These are phyloP conservation scores for Staurois parvus DNA, from an alignment of 2,797 vertebrate species.

Conservation along the genomic window DNA sequence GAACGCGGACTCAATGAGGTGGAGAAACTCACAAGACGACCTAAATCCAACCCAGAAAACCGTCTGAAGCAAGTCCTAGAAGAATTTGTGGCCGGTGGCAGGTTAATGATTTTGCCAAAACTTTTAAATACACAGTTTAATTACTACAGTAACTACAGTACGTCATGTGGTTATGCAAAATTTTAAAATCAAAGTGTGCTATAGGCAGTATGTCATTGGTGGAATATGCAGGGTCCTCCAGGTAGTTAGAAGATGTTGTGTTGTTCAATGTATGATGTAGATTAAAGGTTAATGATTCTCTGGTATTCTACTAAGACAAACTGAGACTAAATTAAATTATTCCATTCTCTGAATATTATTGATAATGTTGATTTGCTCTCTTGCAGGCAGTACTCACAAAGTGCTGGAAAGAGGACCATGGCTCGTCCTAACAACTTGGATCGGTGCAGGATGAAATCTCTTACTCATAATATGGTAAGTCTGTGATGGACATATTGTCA, in stretches of 20 bases:
- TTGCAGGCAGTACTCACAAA: slow-evolving; percentile 83
- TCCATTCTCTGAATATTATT: not conserved
- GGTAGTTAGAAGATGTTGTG: not conserved
- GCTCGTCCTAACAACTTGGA: slow-evolving; percentile 86
- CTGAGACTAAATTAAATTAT: not conserved
- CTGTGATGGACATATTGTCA: not conserved
- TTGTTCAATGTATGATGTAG: not conserved
- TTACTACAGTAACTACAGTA: not conserved
- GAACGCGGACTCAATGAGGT: slow-evolving; percentile 86
- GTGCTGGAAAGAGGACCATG: slow-evolving; percentile 79
- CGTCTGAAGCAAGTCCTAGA: slow-evolving; percentile 82
- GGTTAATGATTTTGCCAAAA: slow-evolving; percentile 72
- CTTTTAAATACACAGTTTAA: not conserved
- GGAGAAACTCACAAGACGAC: slow-evolving; percentile 82
- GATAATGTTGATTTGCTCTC: slow-evolving; percentile 12
- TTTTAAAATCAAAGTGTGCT: not conserved
- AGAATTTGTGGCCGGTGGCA: slow-evolving; percentile 90
- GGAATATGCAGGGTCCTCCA: not conserved
- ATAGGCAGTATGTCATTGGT: too few relatives aligned
- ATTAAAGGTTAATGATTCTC: not conserved
- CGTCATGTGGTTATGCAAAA: not conserved
- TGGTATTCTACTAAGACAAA: not conserved
- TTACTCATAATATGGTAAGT: slow-evolving; percentile 85
- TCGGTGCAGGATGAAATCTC: slow-evolving; percentile 79
- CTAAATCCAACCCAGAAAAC: slow-evolving; percentile 78